These are phyloP conservation scores for Saccostrea echinata DNA, from an alignment of 1,140 invertebrate species.

Conservation along the genomic window DNA sequence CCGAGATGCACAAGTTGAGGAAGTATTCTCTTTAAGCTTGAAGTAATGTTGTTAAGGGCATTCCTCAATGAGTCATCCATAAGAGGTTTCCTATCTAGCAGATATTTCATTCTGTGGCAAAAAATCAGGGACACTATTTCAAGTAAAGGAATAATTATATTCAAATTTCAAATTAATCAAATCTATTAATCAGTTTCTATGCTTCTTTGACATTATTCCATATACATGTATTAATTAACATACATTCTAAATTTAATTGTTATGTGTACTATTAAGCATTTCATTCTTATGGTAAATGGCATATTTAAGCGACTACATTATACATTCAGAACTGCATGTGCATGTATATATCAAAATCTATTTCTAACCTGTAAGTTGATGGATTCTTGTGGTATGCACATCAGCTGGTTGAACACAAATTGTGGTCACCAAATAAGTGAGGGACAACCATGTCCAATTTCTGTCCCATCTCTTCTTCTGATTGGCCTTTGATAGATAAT, in stretches of 20 bases:
- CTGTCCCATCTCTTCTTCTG: not conserved
- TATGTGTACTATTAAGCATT: too few species aligned
- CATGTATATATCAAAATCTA: not conserved
- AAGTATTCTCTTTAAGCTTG: conserved; percentile 10
- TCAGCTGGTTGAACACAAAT: not conserved
- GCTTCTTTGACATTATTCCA: too few species aligned
- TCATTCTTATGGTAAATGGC: too few species aligned
- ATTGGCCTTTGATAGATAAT: not conserved
- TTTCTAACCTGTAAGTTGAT: conserved; percentile 3
- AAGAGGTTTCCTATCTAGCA: conserved; percentile 15
- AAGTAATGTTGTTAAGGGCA: conserved; percentile 3
- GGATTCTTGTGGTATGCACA: conserved; percentile 8
- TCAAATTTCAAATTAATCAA: too few species aligned
- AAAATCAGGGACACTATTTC: not conserved
- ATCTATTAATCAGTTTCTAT: too few species aligned
- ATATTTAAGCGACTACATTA: too few species aligned
- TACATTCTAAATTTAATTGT: too few species aligned
- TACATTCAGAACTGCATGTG: too few species aligned
- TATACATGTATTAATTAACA: too few species aligned
- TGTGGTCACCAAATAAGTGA: conserved; percentile 10
- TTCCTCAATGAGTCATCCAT: not conserved
- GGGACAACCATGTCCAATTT: conserved; percentile 2
- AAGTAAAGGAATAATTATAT: not conserved
- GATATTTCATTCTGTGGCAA: conserved; percentile 32
- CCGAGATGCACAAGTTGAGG: not conserved